Evolutionary conservation across 2,888 invertebrate genomes (phyloP).

Genomic region (Coecobrya sp.): DNA sequence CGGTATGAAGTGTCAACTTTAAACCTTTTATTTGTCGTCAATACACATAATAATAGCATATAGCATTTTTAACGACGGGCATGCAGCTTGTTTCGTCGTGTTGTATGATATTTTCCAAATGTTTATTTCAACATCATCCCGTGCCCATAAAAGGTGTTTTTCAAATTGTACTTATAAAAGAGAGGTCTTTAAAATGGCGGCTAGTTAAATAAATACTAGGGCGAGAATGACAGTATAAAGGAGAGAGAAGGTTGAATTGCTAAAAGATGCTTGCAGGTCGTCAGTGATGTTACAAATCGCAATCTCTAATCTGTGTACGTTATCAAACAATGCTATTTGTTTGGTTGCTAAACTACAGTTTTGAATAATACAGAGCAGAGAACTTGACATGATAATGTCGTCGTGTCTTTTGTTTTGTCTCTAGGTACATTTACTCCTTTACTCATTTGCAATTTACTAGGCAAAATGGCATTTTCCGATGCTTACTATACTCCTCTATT

Average conservation of each 20-base stretch:
- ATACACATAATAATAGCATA: conserved; percentile 20
- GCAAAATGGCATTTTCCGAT: not conserved
- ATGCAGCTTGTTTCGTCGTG: conserved; percentile 52
- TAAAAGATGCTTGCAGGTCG: not conserved
- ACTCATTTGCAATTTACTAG: not conserved
- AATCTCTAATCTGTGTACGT: conserved; percentile 12
- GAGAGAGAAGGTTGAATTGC: conserved; percentile 5
- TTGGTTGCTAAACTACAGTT: conserved; percentile 1
- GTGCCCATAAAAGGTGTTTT: conserved; percentile 42
- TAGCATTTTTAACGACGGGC: conserved; percentile 42
- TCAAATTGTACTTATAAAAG: not conserved
- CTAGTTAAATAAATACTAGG: not conserved
- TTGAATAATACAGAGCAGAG: conserved; percentile 1
- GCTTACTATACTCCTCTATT: not conserved
- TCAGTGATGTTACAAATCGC: too few species aligned
- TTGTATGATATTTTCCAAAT: conserved; percentile 46
- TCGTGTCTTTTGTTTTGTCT: conserved; percentile 27
- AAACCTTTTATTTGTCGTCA: conserved; percentile 40
- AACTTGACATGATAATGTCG: not conserved
- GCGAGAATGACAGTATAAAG: not conserved
- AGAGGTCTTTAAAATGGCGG: not conserved
- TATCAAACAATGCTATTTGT: conserved; percentile 22
- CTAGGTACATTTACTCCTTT: not conserved
- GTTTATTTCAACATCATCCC: conserved; percentile 14
- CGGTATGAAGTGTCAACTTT: not conserved